Percentiles rank a stretch among this genome's conserved stretches.
phyloP scores from a whole-genome alignment of 2,888 invertebrate species.

The Bursaphelenchus okinawaensis region DNA sequence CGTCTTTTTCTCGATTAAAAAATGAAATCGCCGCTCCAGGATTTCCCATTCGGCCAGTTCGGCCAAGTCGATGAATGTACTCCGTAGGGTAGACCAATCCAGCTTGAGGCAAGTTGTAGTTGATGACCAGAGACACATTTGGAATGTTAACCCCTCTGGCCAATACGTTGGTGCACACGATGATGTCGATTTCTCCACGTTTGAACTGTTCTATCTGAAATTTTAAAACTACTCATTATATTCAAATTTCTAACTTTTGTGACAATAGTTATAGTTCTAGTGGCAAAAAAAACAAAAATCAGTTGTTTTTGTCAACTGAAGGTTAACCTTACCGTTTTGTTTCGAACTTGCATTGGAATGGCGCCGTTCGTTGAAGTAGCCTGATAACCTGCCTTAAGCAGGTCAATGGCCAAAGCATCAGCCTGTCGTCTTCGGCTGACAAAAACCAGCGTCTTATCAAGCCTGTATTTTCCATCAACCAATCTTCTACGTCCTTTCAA shows the following conservation, averaged over 20 bases:
- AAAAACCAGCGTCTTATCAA: background rate
- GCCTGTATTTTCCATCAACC: background rate
- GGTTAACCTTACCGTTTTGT: background rate
- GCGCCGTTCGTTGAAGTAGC: background rate
- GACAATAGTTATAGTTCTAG: too few species aligned
- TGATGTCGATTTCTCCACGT: background rate
- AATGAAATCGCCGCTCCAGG: background rate
- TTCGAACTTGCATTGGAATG: background rate
- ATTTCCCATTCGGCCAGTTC: background rate
- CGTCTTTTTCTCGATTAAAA: background rate
- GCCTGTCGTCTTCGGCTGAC: background rate
- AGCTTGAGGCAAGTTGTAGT: background rate
- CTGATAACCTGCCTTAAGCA: background rate
- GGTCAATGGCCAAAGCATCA: background rate
- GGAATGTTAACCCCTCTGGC: background rate
- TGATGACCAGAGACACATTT: background rate
- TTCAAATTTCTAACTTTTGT: too few species aligned
- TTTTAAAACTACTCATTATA: background rate
- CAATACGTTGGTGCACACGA: background rate
- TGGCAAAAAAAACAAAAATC: too few species aligned
- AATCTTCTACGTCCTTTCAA: background rate
- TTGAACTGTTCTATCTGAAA: background rate
- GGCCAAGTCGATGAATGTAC: background rate
- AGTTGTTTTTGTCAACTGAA: too few species aligned
- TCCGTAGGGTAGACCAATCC: background rate